Conservation (phyloP, 30 jellyfish, hydroid and myxozoan genomes). For the Catostylus mosaicus region DNA sequence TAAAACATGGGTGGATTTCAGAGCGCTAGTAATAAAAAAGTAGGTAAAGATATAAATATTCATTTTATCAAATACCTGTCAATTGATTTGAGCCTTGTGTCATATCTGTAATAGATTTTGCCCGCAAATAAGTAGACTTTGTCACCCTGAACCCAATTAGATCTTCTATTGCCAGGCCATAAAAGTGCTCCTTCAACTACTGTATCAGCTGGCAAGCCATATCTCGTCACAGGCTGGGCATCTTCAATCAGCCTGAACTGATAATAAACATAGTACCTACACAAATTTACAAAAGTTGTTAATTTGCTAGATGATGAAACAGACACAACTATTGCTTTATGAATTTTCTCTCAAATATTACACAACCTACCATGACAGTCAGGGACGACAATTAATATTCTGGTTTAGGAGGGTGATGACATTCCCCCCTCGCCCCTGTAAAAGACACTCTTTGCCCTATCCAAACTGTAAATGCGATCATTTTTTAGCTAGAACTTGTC, state of each 20-base stretch:
- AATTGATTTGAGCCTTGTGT: constrained; percentile 43
- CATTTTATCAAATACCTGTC: constrained; percentile 40
- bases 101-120: constrained; percentile 63
- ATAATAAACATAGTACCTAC: constrained; percentile 71
- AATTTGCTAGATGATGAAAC: background rate
- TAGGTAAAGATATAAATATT: background rate
- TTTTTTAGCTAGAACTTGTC: too few relatives aligned
- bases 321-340: background rate
- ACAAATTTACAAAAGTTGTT: background rate
- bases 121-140: constrained; percentile 73
- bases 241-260: constrained; percentile 25
- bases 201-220: constrained; percentile 72
- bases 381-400: too few relatives aligned
- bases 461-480: too few relatives aligned
- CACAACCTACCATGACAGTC: background rate
- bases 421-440: background rate
- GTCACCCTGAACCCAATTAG: constrained; percentile 32
- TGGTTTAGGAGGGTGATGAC: background rate
- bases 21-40: too few relatives aligned
- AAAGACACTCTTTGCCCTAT: too few relatives aligned
- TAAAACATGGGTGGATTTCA: too few relatives aligned
- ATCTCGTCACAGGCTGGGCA: constrained; percentile 66
- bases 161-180: constrained; percentile 81
- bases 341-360: background rate
- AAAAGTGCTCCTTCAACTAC: constrained; percentile 87